phyloP scores from a whole-genome alignment of 2,113 vertebrate genomes.

The Gallinago jamesoni region DNA sequence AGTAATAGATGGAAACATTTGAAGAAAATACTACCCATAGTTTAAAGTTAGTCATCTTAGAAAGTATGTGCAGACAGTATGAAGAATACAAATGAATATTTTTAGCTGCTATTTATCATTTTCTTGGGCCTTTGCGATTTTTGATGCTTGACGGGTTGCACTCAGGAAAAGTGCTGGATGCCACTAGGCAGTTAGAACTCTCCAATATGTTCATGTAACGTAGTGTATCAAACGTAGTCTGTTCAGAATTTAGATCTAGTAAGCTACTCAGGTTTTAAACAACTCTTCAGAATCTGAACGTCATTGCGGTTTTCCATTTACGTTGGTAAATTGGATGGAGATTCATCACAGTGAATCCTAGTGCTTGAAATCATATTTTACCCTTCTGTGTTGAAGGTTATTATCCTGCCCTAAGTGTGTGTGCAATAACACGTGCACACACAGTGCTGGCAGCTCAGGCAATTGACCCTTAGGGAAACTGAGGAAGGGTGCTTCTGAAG shows the following conservation, averaged over 20 bases:
- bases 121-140: neutral
- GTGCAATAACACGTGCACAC: rapidly evolving
- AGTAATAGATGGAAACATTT: neutral
- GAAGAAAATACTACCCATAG: neutral
- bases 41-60: neutral
- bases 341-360: neutral
- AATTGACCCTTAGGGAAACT: neutral
- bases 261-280: neutral
- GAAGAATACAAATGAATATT: neutral
- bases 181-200: neutral
- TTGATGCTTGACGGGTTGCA: neutral
- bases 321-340: neutral
- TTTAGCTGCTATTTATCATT: neutral
- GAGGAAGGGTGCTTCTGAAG: neutral
- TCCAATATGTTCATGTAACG: neutral
- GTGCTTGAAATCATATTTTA: neutral
- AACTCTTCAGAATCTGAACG: neutral
- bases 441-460: neutral
- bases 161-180: neutral
- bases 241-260: neutral
- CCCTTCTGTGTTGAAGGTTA: neutral
- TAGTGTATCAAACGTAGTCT: neutral
- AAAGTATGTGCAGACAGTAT: neutral
- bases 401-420: neutral
- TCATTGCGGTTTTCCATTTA: neutral